Percentiles rank a stretch among this genome's conserved stretches.
Evolutionary conservation across 2,797 vertebrate genomes (phyloP).

Genomic region (Heliangelus exortis): DNA sequence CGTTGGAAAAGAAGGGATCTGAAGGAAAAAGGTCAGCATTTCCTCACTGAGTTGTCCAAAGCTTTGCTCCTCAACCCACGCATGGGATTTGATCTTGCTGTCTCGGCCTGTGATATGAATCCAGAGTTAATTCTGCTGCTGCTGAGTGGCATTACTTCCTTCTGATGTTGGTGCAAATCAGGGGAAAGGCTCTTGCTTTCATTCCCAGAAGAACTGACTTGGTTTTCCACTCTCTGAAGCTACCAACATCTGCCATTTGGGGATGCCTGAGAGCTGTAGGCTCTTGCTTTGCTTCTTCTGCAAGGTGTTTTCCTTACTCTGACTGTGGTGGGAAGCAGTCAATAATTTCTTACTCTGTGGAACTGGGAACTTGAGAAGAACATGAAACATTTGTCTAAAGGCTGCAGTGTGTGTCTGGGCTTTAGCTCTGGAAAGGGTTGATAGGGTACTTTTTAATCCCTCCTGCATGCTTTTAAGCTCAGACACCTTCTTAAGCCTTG

Average conservation of each 20-base stretch:
- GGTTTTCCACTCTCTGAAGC: not conserved
- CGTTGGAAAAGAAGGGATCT: not conserved
- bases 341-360: not conserved
- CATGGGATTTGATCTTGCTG: not conserved
- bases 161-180: not conserved
- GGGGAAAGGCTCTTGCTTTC: not conserved
- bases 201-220: not conserved
- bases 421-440: not conserved
- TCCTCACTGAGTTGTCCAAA: not conserved
- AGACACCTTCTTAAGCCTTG: not conserved
- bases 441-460: not conserved
- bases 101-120: not conserved
- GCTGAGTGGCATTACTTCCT: not conserved
- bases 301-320: not conserved
- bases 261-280: not conserved
- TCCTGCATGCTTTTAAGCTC: not conserved
- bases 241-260: not conserved
- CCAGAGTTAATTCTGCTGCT: not conserved
- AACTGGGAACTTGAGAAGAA: not conserved
- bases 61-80: not conserved
- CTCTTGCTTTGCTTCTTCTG: not conserved
- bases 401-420: not conserved
- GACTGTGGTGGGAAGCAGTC: not conserved
- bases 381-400: not conserved
- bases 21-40: not conserved